Evolutionary conservation across 92 coral and sea anemone species (phyloP).

Genomic region (Heliopora coerulea): DNA sequence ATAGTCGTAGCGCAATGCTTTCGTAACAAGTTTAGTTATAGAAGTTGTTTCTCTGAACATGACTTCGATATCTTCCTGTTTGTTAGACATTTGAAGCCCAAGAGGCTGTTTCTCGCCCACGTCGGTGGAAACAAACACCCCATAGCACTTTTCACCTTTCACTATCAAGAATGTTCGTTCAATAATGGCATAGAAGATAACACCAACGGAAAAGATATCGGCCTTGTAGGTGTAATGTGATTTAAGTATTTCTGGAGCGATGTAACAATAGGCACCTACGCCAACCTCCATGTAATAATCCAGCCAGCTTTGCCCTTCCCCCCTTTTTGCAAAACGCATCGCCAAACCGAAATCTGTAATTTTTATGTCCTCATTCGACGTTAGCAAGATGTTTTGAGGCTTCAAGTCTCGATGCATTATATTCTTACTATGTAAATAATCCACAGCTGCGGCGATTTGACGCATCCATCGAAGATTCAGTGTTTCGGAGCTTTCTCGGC

Average conservation of each 20-base stretch:
- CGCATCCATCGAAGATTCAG: constrained; percentile 4
- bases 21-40: background rate
- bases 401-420: constrained; percentile 20
- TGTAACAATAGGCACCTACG: constrained; percentile 36
- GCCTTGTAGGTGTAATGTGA: constrained; percentile 38
- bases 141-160: constrained; percentile 30
- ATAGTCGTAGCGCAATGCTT: constrained; percentile 6
- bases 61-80: background rate
- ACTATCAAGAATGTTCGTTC: constrained; percentile 17
- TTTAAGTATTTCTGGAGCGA: constrained; percentile 47
- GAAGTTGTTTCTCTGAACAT: background rate
- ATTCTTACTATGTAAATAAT: background rate
- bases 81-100: constrained; percentile 32
- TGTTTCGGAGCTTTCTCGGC: background rate
- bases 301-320: background rate
- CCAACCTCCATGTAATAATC: background rate
- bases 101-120: constrained; percentile 17
- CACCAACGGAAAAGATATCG: constrained; percentile 48
- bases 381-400: constrained; percentile 17
- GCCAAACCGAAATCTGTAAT: constrained; percentile 28
- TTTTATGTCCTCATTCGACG: background rate
- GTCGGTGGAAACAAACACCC: constrained; percentile 31
- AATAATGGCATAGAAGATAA: constrained; percentile 46
- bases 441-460: background rate
- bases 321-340: background rate